Base-by-base conservation (phyloP, 2,113 vertebrate genomes). In the Aldabrachelys gigantea region DNA sequence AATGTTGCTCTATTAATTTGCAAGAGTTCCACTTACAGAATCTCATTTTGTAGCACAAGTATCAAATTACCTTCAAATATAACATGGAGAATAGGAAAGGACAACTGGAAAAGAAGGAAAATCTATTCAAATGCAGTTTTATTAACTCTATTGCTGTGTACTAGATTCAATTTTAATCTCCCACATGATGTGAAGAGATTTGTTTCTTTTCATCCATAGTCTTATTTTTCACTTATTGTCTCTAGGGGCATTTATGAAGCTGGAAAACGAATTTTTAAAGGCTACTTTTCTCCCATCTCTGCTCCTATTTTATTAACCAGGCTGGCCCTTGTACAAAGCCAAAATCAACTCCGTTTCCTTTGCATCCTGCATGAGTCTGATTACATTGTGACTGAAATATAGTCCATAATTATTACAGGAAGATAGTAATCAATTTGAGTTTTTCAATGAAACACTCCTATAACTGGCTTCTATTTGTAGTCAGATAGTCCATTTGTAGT, bases 391-490 rank as follows among this genome's bases (percentile, higher is more conserved):
- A 91, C 89, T 69, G 81, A 94, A 93, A 92, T 91, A 82, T 31
- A 92, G 91, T 88, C 90, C 80, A 22, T 75, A 90, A 17, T 84
- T 85, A 82, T 24, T 91, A 4, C 29, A 80, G 69, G 85, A 90
- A 65, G 8, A 5, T 84, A 75, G 88, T 94, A 35, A 82, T 75
- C 1, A 0, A 47, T 90, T 76, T 94, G 80, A 84, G 91, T 38
- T 69, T 93, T 93, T 88, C 82, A 80, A 90, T 90, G 96, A 89
- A 94, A 91, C 94, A 80, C 62, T 54, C 19, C 92, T 92, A 3
- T 82, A 93, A 76, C 35, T 94, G 1, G 44, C 79, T 82, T 85
- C 84, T 65, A 22, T 89, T 89, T 50, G 85, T n/a, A 50, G 85
- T 65, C 80, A 69, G 87, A 54, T 89, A 50, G 1, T 88, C 35